Evolutionary conservation across 2,797 vertebrate genomes (phyloP).

Genomic region (Dallia pectoralis): DNA sequence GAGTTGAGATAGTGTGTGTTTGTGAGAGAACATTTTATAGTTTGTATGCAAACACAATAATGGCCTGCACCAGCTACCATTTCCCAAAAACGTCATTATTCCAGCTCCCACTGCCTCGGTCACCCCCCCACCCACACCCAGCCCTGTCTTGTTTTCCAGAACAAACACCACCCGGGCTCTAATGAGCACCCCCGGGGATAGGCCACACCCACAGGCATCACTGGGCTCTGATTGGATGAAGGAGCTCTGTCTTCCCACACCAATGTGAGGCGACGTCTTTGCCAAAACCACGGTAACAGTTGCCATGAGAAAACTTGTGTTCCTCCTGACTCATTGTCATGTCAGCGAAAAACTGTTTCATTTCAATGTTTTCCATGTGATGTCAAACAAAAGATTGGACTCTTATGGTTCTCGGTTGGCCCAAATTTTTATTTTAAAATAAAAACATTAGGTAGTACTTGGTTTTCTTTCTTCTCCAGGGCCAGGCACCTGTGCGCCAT

Average conservation of each 20-base stretch:
- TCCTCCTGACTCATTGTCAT: neutral
- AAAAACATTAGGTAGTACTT: too few species aligned
- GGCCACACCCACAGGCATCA: neutral
- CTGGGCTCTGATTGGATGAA: conserved; percentile 9
- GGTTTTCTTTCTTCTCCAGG: too few species aligned
- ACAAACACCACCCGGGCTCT: neutral
- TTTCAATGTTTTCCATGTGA: conserved; percentile 2
- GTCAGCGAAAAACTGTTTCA: neutral
- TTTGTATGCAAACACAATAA: too few species aligned
- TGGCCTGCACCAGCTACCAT: too few species aligned
- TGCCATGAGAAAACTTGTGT: neutral
- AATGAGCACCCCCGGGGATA: conserved; percentile 8
- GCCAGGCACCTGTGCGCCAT: neutral
- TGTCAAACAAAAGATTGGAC: neutral
- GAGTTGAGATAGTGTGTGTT: too few species aligned
- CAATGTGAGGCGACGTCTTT: neutral
- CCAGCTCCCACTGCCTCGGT: neutral
- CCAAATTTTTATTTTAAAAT: neutral
- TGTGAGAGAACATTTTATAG: too few species aligned
- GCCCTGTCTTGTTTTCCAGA: neutral
- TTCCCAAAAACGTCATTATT: neutral
- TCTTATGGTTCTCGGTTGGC: neutral
- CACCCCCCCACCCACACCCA: neutral
- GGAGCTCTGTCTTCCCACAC: neutral
- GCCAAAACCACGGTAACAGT: neutral